Percentiles rank a stretch among this genome's conserved stretches.
These are phyloP conservation scores for Nilaparvata lugens DNA, from an alignment of 1,140 invertebrate genomes.

Conservation along the genomic window DNA sequence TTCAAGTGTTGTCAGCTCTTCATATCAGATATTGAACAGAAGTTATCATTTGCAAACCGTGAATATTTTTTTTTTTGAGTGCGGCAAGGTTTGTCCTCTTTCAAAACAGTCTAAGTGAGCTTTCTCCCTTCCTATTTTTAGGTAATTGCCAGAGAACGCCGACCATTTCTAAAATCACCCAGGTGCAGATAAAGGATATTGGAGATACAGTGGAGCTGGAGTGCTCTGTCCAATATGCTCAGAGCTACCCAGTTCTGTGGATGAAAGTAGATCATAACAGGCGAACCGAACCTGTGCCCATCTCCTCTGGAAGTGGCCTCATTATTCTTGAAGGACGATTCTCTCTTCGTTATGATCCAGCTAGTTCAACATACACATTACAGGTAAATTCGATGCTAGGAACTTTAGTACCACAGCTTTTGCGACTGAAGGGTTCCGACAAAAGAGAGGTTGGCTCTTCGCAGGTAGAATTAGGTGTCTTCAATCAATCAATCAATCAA, in stretches of 20 bases:
- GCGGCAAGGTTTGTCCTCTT: no score
- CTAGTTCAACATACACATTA: slow-evolving; percentile 67
- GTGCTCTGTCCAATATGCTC: slow-evolving; percentile 81
- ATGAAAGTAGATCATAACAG: slow-evolving; percentile 51
- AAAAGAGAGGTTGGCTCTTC: no score
- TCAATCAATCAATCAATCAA: no score
- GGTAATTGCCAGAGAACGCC: slow-evolving; percentile 64
- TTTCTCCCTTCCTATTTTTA: slow-evolving; percentile 34
- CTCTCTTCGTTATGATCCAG: slow-evolving; percentile 66
- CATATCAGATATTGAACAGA: no score
- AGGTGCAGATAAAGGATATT: slow-evolving; percentile 85
- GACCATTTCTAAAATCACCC: slow-evolving; percentile 83
- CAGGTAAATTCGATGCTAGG: slow-evolving; percentile 54
- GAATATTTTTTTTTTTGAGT: no score
- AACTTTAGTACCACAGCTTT: no score
- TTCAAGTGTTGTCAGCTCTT: no score
- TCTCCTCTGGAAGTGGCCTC: slow-evolving; percentile 69
- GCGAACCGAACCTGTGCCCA: slow-evolving; percentile 49
- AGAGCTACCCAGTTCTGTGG: slow-evolving; percentile 79
- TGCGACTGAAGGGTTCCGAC: no score
- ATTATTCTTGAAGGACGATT: slow-evolving; percentile 82
- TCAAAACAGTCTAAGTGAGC: no score
- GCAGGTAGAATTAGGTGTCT: no score
- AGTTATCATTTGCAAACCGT: no score
- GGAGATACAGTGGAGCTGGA: slow-evolving; percentile 77